Evolutionary conservation across 1,140 invertebrate species (phyloP).

Genomic region (Drosophila arizonae): DNA sequence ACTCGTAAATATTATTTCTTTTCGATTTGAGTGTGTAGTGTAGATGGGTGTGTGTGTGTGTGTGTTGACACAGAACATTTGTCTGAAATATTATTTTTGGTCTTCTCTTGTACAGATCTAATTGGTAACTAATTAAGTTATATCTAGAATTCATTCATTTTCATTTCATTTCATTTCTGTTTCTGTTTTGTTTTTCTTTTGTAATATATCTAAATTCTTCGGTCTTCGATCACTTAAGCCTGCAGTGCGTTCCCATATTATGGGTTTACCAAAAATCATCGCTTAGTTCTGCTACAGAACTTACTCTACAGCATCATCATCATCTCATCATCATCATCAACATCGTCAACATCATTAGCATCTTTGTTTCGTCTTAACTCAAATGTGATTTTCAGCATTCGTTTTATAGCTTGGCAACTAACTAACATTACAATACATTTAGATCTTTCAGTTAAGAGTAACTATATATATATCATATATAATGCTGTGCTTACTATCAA

Average conservation of each 20-base stretch:
- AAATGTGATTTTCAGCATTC: conserved; percentile 65
- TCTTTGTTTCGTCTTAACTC: conserved; percentile 11
- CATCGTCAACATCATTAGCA: not conserved
- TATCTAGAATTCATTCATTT: conserved; percentile 27
- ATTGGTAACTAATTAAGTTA: conserved; percentile 60
- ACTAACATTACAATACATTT: conserved; percentile 75
- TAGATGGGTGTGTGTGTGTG: conserved; percentile 5
- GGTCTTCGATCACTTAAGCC: conserved; percentile 46
- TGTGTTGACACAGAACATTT: conserved; percentile 59
- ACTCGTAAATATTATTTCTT: conserved; percentile 48
- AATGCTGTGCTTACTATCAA: too few relatives aligned
- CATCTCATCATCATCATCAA: not conserved
- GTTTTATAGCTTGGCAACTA: conserved; percentile 62
- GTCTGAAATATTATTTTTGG: conserved; percentile 60
- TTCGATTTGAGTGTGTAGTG: conserved; percentile 25
- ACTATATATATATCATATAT: not conserved
- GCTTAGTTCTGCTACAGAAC: conserved; percentile 72
- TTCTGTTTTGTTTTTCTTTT: not conserved
- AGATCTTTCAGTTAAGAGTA: conserved; percentile 60
- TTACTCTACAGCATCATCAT: conserved; percentile 27
- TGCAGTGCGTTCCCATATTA: conserved; percentile 70
- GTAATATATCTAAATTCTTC: conserved; percentile 49
- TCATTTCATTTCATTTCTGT: not conserved
- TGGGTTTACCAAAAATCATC: conserved; percentile 60
- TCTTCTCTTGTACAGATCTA: conserved; percentile 76